Conservation (phyloP, 2,888 invertebrate genomes). For the Lepidocyrtinus sp. region DNA sequence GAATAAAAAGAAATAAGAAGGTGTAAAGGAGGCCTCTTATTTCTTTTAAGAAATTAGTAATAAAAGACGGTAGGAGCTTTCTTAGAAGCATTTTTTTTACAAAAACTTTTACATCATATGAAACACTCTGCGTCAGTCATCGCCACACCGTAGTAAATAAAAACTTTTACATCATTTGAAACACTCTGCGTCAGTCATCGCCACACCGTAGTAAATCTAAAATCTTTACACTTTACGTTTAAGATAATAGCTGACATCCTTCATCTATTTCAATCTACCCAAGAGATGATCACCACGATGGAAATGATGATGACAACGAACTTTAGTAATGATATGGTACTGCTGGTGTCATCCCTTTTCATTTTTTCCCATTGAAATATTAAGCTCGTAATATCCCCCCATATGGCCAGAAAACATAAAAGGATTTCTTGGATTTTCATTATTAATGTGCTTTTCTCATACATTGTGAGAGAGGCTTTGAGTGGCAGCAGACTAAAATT, state of each 20-base stretch:
- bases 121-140: no score
- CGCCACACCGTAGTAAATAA: no score
- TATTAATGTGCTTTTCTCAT: background rate
- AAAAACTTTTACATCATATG: no score
- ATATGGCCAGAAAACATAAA: conserved; percentile 41
- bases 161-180: no score
- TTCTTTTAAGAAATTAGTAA: no score
- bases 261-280: conserved; percentile 40
- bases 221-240: conserved; percentile 52
- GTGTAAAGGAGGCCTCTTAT: no score
- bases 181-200: no score
- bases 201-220: conserved; percentile 50
- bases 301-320: conserved; percentile 45
- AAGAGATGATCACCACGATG: conserved; percentile 30
- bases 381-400: conserved; percentile 8
- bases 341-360: conserved; percentile 25
- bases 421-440: conserved; percentile 18
- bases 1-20: no score
- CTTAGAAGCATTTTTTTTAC: no score
- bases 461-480: background rate
- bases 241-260: conserved; percentile 53
- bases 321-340: background rate
- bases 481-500: conserved; percentile 19
- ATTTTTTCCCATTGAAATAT: background rate
- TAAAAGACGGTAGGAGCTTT: no score